A percentile compares a stretch with the other conserved stretches of the same genome.
phyloP scores from a whole-genome alignment of 2,113 vertebrate species.

The Gavialis gangeticus region DNA sequence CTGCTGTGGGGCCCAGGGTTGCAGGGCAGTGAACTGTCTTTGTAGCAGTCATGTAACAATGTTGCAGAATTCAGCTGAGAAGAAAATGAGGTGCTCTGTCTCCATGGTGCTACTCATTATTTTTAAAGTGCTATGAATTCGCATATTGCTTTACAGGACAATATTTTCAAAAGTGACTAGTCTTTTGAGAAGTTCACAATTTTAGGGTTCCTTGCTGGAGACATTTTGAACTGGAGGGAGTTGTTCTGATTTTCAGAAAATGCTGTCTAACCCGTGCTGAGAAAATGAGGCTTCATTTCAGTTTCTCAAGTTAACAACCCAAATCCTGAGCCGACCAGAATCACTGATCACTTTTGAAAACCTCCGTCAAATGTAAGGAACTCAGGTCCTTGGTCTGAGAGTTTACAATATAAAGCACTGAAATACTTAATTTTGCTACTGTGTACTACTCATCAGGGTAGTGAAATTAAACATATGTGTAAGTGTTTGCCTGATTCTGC shows the following conservation, averaged over 20 bases:
- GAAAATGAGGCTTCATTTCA: background rate
- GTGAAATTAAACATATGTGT: background rate
- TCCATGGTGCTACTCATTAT: slow-evolving; percentile 18
- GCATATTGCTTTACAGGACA: background rate
- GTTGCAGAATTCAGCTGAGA: background rate
- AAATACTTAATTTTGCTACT: background rate
- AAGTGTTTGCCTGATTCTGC: background rate
- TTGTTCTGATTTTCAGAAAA: background rate
- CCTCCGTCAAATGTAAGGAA: background rate
- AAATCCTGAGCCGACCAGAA: background rate
- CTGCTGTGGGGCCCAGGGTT: slow-evolving; percentile 69
- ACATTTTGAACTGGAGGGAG: background rate
- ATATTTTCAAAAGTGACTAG: background rate
- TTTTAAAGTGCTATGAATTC: background rate
- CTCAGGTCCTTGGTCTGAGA: accelerated
- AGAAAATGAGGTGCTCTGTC: background rate
- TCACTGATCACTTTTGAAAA: background rate
- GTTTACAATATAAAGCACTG: background rate
- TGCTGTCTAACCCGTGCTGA: background rate
- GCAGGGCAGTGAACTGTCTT: slow-evolving; percentile 42
- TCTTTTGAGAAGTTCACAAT: background rate
- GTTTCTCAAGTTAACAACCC: background rate
- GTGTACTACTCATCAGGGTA: background rate
- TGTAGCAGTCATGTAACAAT: slow-evolving; percentile 32
- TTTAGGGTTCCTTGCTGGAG: background rate